Evolutionary conservation across 2,113 vertebrate species (phyloP), one percentile per base, ranked within the genome.

Genomic region (Enhydra lutris): DNA sequence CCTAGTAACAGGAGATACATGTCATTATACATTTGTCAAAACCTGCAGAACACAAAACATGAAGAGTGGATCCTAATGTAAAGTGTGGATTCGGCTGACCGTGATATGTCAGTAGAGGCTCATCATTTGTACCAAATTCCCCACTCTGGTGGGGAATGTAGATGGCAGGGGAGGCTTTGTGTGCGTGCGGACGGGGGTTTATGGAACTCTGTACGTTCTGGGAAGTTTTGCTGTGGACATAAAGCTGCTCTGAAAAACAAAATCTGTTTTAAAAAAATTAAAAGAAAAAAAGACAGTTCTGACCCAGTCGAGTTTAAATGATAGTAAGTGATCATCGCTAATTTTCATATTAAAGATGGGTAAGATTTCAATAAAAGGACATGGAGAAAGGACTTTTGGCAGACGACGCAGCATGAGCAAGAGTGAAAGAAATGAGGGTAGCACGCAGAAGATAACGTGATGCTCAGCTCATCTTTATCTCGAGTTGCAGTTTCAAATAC

Each of bases 121-220:
- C 55, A 4, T 14, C 24, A 1, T 26, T 21, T 84, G 23, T n/a
- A 47, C 23, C 65, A 59, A 59, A 71, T 47, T 50, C 6, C 5
- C 52, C 52, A 6, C 31, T 36, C 52, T 1, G 15, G 67, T n/a
- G 17, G 63, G n/a, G 14, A 26, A 34, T 24, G 15, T 9, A n/a
- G 47, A 13, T 26, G 4, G 9, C 29, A 50, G 29, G 36, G 1
- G 50, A 55, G 57, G 61, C 36, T 71, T 3, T 57, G 36, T 21
- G 0, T 8, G 14, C 36, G 4, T 61, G 11, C 9, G 42, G 15
- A 7, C 11, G 29, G 20, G 34, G 47, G 10, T 0, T 0, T 59
- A 6, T 13, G 15, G 31, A 61, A 45, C 29, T 6, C 80, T 31
- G 17, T 14, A 31, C 1, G 0, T 39, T 81, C 67, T 31, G 42